These are phyloP conservation scores for Tenthredo notha DNA, from an alignment of 2,888 invertebrate genomes.

Conservation along the genomic window DNA sequence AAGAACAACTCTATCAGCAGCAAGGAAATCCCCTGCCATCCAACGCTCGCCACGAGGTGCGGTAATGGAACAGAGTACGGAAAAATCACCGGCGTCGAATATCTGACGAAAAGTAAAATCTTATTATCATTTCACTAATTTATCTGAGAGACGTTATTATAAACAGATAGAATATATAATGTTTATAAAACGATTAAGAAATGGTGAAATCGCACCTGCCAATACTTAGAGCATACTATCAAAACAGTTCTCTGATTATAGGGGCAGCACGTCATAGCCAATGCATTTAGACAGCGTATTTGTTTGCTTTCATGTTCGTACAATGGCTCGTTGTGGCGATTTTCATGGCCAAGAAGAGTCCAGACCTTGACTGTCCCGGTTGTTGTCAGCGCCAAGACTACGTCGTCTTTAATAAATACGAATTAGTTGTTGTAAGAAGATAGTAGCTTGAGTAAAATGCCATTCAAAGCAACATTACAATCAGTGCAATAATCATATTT, in stretches of 20 bases:
- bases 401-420: slow-evolving; percentile 88
- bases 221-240: slow-evolving; percentile 97
- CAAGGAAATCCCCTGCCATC: slow-evolving; percentile 97
- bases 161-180: background rate
- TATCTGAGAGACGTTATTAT: background rate
- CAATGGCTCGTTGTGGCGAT: slow-evolving; percentile 91
- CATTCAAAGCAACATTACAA: slow-evolving; percentile 49
- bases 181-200: background rate
- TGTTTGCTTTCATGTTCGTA: slow-evolving; percentile 99
- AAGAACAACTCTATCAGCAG: slow-evolving; percentile 94
- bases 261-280: slow-evolving; percentile 95
- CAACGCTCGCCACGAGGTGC: slow-evolving; percentile 95
- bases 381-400: slow-evolving; percentile 96
- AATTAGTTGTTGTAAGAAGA: slow-evolving; percentile 59
- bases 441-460: background rate
- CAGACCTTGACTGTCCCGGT: slow-evolving; percentile 98
- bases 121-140: background rate
- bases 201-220: slow-evolving; percentile 85
- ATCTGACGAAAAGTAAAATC: slow-evolving; percentile 78
- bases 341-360: slow-evolving; percentile 94
- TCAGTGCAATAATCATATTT: background rate
- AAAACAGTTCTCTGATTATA: slow-evolving; percentile 98
- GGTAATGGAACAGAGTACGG: slow-evolving; percentile 94
- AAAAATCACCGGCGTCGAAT: slow-evolving; percentile 95
- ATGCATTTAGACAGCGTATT: slow-evolving; percentile 95